phyloP scores from a whole-genome alignment of 2,888 invertebrate genomes.

The Drosophila histrio region DNA sequence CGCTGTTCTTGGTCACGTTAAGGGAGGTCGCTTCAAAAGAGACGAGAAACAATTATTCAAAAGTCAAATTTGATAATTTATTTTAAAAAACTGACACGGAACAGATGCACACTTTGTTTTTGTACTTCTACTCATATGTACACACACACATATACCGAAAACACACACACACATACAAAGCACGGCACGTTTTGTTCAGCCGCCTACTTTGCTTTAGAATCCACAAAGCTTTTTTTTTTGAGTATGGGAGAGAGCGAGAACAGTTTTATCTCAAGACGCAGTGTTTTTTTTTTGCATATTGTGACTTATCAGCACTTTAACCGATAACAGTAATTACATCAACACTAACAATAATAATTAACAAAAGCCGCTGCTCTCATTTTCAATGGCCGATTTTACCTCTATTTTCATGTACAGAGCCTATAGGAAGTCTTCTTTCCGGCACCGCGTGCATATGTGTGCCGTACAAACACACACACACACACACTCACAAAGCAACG shows the following conservation, averaged over 20 bases:
- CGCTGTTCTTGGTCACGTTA: background rate
- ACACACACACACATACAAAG: conserved; percentile 6
- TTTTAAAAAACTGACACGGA: conserved; percentile 44
- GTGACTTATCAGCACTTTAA: background rate
- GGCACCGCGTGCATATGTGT: conserved; percentile 40
- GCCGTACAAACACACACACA: conserved; percentile 9
- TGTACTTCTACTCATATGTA: background rate
- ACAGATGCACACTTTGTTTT: conserved; percentile 46
- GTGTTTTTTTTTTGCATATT: background rate
- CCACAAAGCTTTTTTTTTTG: background rate
- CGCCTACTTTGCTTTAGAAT: conserved; percentile 37
- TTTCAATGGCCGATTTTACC: conserved; percentile 19
- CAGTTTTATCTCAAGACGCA: background rate
- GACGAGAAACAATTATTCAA: conserved; percentile 30
- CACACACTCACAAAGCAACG: conserved; percentile 10
- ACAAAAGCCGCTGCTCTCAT: conserved; percentile 22
- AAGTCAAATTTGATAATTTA: conserved; percentile 42
- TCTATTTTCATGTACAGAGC: conserved; percentile 1
- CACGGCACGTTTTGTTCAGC: conserved; percentile 31
- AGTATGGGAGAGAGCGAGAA: background rate
- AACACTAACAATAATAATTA: conserved; percentile 8
- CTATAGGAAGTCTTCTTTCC: conserved; percentile 52
- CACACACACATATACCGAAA: background rate
- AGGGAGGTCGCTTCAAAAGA: conserved; percentile 28
- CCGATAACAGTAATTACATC: conserved; percentile 2